Base-by-base conservation (phyloP, 1,140 invertebrate genomes). In the Leptinotarsa texana region DNA sequence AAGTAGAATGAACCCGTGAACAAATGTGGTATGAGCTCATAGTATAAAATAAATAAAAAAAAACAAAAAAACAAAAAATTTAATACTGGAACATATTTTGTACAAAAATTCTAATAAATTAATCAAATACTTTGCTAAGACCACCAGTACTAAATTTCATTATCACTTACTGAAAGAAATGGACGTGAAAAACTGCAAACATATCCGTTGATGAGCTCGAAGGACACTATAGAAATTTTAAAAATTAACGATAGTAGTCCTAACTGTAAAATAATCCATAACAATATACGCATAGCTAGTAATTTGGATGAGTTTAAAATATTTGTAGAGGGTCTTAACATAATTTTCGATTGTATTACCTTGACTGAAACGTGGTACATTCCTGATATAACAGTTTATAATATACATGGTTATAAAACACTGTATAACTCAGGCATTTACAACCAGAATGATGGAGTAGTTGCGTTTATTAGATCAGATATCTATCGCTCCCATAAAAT, bases 381-480 rank as follows among this genome's bases (percentile, higher is more conserved):
- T 15, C 13, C n/a, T 47, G 24, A 22, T 33, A 6, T 27, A 15
- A 27, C 66, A 15, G 24, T 68, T 13, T 68, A 21, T 33, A 48
- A 68, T 27, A 68, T 68, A 13, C 21, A 68, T 18, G 66, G n/a
- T 33, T 68, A 48, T 68, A 68, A 68, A 42, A 27, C 42, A 27
- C n/a, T 68, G 33, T 68, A 68, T 24, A 68, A 68, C 42, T 8
- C 21, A 27, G 66, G 66, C 3, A 17, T 4, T 68, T 47, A 4
- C 42, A 68, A 68, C 24, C 66, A 68, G 24, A 68, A 68, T 47
- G 66, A 68, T 33, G 66, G 63, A 21, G 66, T 68, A 33, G 24
- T 68, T 68, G 33, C 27, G 3, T 68, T 33, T 68, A 33, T 68
- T 33, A 68, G 24, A 33, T 33, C 22, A 13, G 33, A 27, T 13